A percentile compares a stretch with the other conserved stretches of the same genome.
Evolutionary conservation across 2,888 invertebrate species (phyloP).

Genomic region (Eristalinus aeneus): DNA sequence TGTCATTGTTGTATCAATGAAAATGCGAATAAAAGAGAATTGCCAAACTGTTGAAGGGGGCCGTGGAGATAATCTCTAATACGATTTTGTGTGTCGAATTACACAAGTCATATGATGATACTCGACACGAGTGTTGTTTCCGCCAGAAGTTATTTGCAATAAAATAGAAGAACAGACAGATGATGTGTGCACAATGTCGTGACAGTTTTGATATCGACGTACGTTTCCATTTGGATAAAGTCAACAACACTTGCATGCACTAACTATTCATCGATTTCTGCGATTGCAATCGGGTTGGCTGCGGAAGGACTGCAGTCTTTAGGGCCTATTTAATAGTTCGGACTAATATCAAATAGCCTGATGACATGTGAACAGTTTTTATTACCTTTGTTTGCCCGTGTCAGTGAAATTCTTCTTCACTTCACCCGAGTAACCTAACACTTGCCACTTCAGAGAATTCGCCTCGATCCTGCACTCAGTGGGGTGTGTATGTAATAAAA

Average conservation of each 20-base stretch:
- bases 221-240: not conserved
- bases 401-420: not conserved
- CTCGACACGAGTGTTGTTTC: constrained; percentile 27
- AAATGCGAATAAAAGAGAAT: not conserved
- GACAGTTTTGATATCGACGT: not conserved
- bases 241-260: not conserved
- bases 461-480: not conserved
- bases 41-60: not conserved
- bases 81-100: constrained; percentile 54
- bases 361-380: not conserved
- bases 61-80: constrained; percentile 6
- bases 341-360: not conserved
- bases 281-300: not conserved
- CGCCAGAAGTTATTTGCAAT: not conserved
- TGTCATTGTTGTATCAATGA: not conserved
- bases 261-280: not conserved
- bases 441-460: not conserved
- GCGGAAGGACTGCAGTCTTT: not conserved
- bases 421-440: not conserved
- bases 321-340: not conserved
- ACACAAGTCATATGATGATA: constrained; percentile 33
- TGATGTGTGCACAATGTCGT: not conserved
- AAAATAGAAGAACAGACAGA: not conserved
- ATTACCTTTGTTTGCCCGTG: not conserved
- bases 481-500: not conserved